Conservation (phyloP, 2,797 vertebrate species). For the Rousettus madagascariensis region DNA sequence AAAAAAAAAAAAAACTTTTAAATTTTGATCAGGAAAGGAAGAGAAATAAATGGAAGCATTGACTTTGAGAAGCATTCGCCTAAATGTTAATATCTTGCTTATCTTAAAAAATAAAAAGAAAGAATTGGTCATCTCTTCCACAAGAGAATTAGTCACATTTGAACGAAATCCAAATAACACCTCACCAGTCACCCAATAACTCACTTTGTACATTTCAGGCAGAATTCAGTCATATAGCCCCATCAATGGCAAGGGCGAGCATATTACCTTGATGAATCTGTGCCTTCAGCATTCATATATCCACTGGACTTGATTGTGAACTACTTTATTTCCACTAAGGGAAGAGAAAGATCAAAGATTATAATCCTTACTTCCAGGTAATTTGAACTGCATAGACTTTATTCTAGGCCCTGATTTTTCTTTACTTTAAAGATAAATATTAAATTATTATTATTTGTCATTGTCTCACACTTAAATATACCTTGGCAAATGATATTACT, state of each 20-base stretch:
- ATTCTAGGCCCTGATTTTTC: background rate
- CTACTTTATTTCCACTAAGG: background rate
- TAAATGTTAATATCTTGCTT: background rate
- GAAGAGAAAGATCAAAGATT: background rate
- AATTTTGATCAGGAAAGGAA: background rate
- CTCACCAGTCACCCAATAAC: background rate
- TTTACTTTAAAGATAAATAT: constrained; percentile 29
- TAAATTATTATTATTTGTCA: background rate
- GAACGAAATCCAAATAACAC: background rate
- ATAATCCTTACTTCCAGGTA: constrained; percentile 8
- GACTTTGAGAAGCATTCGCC: background rate
- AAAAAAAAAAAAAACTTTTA: background rate
- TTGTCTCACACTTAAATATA: background rate
- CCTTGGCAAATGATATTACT: background rate
- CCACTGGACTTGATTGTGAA: background rate
- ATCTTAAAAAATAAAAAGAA: background rate
- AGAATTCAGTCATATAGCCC: background rate
- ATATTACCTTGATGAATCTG: background rate
- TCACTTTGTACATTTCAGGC: background rate
- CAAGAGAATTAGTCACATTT: background rate
- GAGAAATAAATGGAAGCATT: background rate
- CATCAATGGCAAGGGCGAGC: background rate
- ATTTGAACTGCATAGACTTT: background rate
- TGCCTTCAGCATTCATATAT: background rate
- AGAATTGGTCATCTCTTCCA: background rate